phyloP scores from a whole-genome alignment of 2,113 vertebrate genomes.

The Salvator merianae region DNA sequence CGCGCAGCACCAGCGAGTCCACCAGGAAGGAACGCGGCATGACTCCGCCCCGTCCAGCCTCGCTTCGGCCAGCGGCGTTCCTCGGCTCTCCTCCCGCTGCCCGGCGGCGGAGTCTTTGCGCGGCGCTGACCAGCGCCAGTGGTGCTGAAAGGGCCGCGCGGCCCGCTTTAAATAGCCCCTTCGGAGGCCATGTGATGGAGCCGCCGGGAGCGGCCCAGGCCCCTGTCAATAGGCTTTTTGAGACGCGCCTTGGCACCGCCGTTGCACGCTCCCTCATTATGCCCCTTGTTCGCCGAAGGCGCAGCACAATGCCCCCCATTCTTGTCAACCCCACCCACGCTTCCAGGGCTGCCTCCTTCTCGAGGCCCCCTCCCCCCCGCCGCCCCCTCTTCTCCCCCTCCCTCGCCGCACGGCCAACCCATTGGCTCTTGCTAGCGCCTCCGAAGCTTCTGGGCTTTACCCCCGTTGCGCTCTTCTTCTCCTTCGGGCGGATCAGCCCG shows the following conservation, averaged over 20 bases:
- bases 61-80: conserved; percentile 9
- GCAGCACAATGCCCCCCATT: conserved; percentile 99
- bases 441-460: conserved; percentile 69
- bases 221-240: conserved; percentile 95
- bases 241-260: conserved; percentile 98
- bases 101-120: background rate
- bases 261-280: conserved; percentile 99
- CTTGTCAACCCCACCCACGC: conserved; percentile 99
- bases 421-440: background rate
- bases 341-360: conserved; percentile 84
- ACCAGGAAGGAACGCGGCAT: conserved; percentile 98
- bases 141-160: conserved; percentile 89
- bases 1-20: conserved; percentile 95
- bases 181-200: conserved; percentile 86
- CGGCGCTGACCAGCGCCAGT: conserved; percentile 88
- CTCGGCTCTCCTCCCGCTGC: background rate
- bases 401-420: conserved; percentile 49
- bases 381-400: conserved; percentile 55
- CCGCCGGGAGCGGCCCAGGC: conserved; percentile 85
- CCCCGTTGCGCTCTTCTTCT: conserved; percentile 69
- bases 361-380: conserved; percentile 75
- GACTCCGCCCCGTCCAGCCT: conserved; percentile 45
- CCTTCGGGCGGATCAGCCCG: conserved; percentile 64
- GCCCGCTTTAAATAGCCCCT: conserved; percentile 89
- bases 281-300: conserved; percentile 99